Conservation (phyloP, 2,113 vertebrate species). For the Arenaria interpres region DNA sequence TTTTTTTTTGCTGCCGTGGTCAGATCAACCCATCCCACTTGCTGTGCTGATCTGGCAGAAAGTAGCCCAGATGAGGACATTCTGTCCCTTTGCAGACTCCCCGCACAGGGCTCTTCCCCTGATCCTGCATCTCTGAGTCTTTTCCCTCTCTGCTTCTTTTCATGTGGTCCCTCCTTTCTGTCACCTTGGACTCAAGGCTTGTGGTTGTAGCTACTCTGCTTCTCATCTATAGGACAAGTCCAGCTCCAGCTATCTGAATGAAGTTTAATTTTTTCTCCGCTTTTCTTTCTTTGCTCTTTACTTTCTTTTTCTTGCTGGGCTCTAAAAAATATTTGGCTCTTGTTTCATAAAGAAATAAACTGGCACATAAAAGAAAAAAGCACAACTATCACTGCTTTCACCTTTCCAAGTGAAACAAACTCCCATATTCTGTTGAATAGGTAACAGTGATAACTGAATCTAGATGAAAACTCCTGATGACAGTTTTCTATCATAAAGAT, state of each 20-base stretch:
- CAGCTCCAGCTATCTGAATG: not conserved
- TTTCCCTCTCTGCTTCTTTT: not conserved
- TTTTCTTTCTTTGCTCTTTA: not conserved
- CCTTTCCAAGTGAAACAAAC: not conserved
- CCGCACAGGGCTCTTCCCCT: rapidly evolving
- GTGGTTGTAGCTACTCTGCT: not conserved
- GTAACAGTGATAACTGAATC: not conserved
- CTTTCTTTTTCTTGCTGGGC: not conserved
- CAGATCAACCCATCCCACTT: not conserved
- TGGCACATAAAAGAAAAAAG: not conserved
- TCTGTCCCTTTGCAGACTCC: not conserved
- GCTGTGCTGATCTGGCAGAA: not conserved
- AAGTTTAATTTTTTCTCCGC: not conserved
- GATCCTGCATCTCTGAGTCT: not conserved
- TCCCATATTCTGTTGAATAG: not conserved
- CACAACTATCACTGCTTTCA: not conserved
- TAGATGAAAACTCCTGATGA: not conserved
- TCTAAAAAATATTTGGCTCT: not conserved
- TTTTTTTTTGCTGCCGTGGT: not conserved
- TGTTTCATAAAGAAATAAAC: not conserved
- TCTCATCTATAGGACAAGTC: not conserved
- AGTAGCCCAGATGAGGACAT: not conserved
- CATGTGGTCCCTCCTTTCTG: not conserved
- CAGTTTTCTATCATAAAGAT: not conserved
- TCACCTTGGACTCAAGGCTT: not conserved